Evolutionary conservation across 2,113 vertebrate species (phyloP), one percentile per base, ranked within the genome.

Genomic region (Dasyurus viverrinus): DNA sequence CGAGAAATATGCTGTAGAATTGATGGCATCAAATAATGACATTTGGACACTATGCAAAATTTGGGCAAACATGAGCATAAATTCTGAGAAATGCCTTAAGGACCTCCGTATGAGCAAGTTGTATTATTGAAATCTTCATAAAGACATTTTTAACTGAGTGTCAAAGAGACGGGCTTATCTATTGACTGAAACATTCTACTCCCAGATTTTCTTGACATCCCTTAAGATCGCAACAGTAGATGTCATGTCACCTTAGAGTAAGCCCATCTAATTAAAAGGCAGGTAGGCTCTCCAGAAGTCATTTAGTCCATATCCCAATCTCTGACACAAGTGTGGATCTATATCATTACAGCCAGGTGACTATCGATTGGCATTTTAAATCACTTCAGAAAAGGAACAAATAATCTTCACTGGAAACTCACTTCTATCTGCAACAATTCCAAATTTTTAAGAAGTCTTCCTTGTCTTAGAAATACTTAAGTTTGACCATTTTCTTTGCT

Each of bases 41-140:
- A 91, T 42, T 54, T 54, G 52, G 52, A 42, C 90, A 91, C 53
- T 10, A 42, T 91, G n/a, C 53, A 42, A 48, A 52, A 52, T 48
- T n/a, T 48, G 46, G 89, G 89, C 8, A 47, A 90, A 52, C 47
- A 52, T 48, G 47, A 90, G 6, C 89, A 30, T 47, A 52, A 48
- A 25, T 90, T 90, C 48, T 30, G 46, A 90, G 89, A 90, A 90
- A 90, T 90, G 46, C 46, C 89, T 90, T 90, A 50, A 90, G 89
- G 89, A 27, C 89, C 48, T 90, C 68, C 50, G 19, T 50, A 52
- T 52, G 48, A 90, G 48, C 24, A 52, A 50, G 48, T 30, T 52
- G 25, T 7, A 90, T 50, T 84, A 42, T 42, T 42, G n/a, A 6
- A 42, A 84, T 84, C 19, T 84, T 84, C n/a, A 84, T 42, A 84